Percentiles rank a stretch among this genome's conserved stretches.
Evolutionary conservation across 2,888 invertebrate species (phyloP).

Genomic region (Chalcis sispes): DNA sequence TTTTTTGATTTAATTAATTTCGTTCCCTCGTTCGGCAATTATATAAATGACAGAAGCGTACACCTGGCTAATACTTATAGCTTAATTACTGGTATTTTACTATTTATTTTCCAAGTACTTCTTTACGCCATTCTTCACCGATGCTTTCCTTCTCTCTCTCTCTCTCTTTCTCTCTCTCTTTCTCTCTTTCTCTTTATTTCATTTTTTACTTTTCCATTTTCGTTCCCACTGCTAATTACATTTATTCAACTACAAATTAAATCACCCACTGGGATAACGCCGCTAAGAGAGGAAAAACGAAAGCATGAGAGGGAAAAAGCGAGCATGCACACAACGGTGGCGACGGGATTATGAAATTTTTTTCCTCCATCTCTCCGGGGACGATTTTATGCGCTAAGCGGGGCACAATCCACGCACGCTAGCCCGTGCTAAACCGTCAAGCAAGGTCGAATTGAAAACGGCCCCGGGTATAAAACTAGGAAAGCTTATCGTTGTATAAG

Average conservation of each 20-base stretch:
- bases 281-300: not conserved
- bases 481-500: no score
- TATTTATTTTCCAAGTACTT: constrained; percentile 9
- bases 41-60: not conserved
- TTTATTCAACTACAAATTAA: constrained; percentile 1
- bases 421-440: no score
- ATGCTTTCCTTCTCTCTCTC: not conserved
- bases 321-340: no score
- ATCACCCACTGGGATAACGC: not conserved
- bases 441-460: no score
- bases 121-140: not conserved
- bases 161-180: not conserved
- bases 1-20: not conserved
- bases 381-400: no score
- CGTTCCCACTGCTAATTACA: constrained; percentile 4
- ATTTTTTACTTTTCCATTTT: not conserved
- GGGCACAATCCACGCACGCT: no score
- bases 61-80: not conserved
- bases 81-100: constrained; percentile 7
- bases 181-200: not conserved
- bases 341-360: constrained; percentile 14
- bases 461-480: no score
- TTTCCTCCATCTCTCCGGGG: not conserved
- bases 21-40: not conserved
- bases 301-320: no score